Evolutionary conservation across 2,113 vertebrate genomes (phyloP).

Genomic region (Xiphophorus couchianus): DNA sequence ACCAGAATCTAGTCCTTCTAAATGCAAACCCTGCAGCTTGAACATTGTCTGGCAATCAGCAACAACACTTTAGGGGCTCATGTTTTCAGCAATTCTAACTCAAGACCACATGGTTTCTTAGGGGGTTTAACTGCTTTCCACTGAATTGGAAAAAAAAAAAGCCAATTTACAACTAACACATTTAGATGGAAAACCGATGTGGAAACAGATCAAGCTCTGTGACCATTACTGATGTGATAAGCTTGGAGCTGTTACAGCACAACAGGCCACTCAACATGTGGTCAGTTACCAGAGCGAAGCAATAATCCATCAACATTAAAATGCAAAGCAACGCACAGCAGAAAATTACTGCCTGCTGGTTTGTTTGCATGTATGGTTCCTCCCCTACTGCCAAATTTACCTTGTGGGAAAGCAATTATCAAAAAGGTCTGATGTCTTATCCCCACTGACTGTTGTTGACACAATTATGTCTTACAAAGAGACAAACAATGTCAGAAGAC

Average conservation of each 20-base stretch:
- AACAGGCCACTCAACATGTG: slow-evolving; percentile 37
- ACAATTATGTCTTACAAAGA: slow-evolving; percentile 66
- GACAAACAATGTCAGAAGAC: slow-evolving; percentile 59
- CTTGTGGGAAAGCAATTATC: slow-evolving; percentile 66
- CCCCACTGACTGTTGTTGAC: slow-evolving; percentile 61
- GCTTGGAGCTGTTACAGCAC: slow-evolving; percentile 45
- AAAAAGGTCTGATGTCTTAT: slow-evolving; percentile 51
- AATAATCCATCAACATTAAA: slow-evolving; percentile 71
- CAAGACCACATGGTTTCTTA: slow-evolving; percentile 22
- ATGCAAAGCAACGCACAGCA: slow-evolving; percentile 62
- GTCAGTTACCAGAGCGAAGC: slow-evolving; percentile 57
- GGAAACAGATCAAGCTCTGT: slow-evolving; percentile 43
- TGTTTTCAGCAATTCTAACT: slow-evolving; percentile 56
- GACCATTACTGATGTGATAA: slow-evolving; percentile 66
- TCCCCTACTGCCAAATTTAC: slow-evolving; percentile 49
- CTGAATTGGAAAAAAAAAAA: slow-evolving; percentile 14
- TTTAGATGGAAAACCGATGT: slow-evolving; percentile 57
- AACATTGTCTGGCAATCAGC: slow-evolving; percentile 49
- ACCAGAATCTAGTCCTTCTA: slow-evolving; percentile 20
- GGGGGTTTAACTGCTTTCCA: slow-evolving; percentile 56
- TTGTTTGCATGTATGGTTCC: slow-evolving; percentile 59
- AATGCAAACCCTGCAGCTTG: slow-evolving; percentile 39
- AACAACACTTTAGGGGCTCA: slow-evolving; percentile 34
- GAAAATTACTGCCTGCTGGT: slow-evolving; percentile 60
- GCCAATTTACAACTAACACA: slow-evolving; percentile 40